Conservation (phyloP, 2,888 invertebrate genomes). For the Platycnemis pennipes region DNA sequence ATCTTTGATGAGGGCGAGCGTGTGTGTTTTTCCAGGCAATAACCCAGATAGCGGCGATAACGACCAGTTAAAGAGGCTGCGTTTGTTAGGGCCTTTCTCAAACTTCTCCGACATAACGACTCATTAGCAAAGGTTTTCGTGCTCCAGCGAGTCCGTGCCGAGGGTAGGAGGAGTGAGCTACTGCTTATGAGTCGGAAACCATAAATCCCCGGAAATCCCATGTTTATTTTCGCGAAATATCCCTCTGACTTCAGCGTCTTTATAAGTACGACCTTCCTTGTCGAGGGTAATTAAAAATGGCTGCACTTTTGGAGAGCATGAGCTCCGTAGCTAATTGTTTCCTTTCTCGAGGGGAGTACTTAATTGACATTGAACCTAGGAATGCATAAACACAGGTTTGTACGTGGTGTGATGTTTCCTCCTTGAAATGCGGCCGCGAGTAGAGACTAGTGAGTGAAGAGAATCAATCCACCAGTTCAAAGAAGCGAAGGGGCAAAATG, state of each 20-base stretch:
- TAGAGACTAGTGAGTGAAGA: background rate
- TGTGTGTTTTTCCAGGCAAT: slow-evolving; percentile 63
- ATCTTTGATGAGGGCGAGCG: slow-evolving; percentile 44
- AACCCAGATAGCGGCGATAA: slow-evolving; percentile 62
- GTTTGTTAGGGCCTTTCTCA: slow-evolving; percentile 55
- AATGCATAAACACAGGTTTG: background rate
- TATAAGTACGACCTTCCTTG: background rate
- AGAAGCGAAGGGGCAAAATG: no score
- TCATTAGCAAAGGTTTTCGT: slow-evolving; percentile 48
- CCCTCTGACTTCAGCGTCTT: background rate
- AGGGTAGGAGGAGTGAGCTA: background rate
- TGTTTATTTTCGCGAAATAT: slow-evolving; percentile 36
- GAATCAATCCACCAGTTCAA: no score
- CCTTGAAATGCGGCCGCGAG: background rate
- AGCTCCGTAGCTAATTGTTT: background rate
- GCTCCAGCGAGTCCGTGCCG: slow-evolving; percentile 51
- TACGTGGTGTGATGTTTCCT: background rate
- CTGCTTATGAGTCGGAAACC: slow-evolving; percentile 40
- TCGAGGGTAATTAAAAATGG: background rate
- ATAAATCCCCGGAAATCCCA: slow-evolving; percentile 39
- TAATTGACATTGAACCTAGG: background rate
- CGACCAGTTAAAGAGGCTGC: slow-evolving; percentile 66
- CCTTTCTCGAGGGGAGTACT: background rate
- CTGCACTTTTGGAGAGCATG: background rate
- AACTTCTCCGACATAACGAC: slow-evolving; percentile 61